A percentile compares a stretch with the other conserved stretches of the same genome.
phyloP scores from a whole-genome alignment of 2,888 invertebrate genomes.

The Sarcophaga carnaria region DNA sequence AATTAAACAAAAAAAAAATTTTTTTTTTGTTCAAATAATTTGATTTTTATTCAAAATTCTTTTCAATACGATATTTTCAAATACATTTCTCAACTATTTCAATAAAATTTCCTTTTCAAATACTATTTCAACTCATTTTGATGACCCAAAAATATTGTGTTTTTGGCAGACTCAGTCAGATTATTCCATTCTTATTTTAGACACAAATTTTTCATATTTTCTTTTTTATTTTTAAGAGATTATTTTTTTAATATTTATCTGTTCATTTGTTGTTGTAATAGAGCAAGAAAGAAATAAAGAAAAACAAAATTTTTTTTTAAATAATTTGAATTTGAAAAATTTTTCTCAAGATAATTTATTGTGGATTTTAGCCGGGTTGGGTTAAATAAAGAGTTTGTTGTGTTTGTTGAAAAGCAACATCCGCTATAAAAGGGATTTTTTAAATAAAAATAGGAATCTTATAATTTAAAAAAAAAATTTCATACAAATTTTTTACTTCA shows the following conservation, averaged over 20 bases:
- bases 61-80: background rate
- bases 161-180: conserved; percentile 2
- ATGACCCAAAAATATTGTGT: conserved; percentile 51
- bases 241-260: conserved; percentile 33
- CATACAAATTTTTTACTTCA: background rate
- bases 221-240: conserved; percentile 5
- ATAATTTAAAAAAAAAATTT: background rate
- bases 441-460: background rate
- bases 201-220: conserved; percentile 23
- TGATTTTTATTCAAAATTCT: background rate
- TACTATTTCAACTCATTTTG: conserved; percentile 10
- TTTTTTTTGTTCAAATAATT: background rate
- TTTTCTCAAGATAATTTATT: conserved; percentile 10
- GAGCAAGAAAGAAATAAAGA: conserved; percentile 32
- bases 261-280: conserved; percentile 20
- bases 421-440: conserved; percentile 36
- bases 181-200: background rate
- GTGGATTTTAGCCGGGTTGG: conserved; percentile 48
- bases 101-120: background rate
- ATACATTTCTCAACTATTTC: background rate
- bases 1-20: background rate
- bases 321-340: conserved; percentile 34
- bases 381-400: conserved; percentile 23
- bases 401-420: background rate
- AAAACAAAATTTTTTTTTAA: conserved; percentile 40